Evolutionary conservation across 1,140 invertebrate genomes (phyloP), one percentile per base, ranked within the genome.

Genomic region (Varroa destructor): DNA sequence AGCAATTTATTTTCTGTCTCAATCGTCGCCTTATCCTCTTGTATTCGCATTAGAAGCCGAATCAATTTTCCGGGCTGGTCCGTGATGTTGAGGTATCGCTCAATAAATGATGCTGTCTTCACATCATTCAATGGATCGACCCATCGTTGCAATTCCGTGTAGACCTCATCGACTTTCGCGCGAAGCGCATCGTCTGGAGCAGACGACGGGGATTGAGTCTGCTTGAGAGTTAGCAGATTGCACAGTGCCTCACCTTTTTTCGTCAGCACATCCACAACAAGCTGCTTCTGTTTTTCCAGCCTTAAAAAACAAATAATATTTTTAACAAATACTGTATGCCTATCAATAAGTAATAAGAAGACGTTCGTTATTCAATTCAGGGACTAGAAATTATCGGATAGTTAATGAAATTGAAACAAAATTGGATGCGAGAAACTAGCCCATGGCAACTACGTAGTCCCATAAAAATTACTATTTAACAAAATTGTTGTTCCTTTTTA

Each of bases 251-350:
- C 85, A 56, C 88, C 90, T 79, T 86, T 87, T 72, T 86, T 86
- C 55, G 85, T 83, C 36, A 91, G 79, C 25, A 88, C 86, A 74
- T 94, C 90, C 54, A 93, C 80, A 54, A 91, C 80, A 72, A 84
- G 85, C 58, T 79, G 84, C 77, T 87, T 89, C 76, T 89, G 86
- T 76, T 89, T 89, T 55, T 95, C 91, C 84, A 91, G 82, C 71
- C 88, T 88, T 25, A 77, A 70, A 81, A 81, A 43, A 74, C 46
- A n/a, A 14, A 76, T 61, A 71, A 72, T 55, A 75, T 74, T 73
- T 72, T 43, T 74, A 61, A 72, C 1, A 54, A 67, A 72, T 42
- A 64, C 55, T 55, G 51, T 46, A 72, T 61, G 61, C 55, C 46
- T 1, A 70, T 36, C 12, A 4, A 72, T 12, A 14, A 67, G 71